A percentile compares a stretch with the other conserved stretches of the same genome.
Evolutionary conservation across 1,140 invertebrate species (phyloP).

Genomic region (Cyrtorhinus lividipennis): DNA sequence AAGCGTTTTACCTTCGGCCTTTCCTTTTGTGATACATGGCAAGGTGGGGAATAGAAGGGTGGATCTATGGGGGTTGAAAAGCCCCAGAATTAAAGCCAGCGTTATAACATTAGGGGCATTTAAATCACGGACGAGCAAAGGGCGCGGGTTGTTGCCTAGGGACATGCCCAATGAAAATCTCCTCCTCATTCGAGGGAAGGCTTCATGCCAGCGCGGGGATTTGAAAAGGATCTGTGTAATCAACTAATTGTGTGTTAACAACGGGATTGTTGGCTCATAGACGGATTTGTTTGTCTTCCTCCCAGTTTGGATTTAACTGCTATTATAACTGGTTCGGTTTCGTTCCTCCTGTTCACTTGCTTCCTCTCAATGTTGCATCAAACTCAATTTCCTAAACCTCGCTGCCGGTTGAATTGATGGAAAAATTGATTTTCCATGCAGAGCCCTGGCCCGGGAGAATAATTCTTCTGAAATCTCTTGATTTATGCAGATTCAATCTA

Average conservation of each 20-base stretch:
- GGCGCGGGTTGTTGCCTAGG: background rate
- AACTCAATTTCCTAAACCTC: background rate
- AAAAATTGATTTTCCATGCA: background rate
- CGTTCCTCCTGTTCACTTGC: background rate
- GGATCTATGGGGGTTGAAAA: constrained; percentile 3
- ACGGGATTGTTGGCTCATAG: background rate
- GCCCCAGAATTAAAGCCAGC: constrained; percentile 11
- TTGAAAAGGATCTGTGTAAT: constrained; percentile 16
- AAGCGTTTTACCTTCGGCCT: constrained; percentile 6
- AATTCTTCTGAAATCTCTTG: background rate
- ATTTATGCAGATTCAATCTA: background rate
- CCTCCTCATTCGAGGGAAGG: background rate
- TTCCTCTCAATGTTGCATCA: background rate
- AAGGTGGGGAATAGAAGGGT: background rate
- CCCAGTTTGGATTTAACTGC: background rate
- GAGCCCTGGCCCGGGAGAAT: background rate
- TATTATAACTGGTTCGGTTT: background rate
- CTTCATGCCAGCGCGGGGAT: too few relatives aligned
- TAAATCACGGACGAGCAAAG: background rate
- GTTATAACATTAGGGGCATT: background rate
- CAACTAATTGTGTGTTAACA: constrained; percentile 18
- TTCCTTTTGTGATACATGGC: background rate
- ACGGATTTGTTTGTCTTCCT: background rate
- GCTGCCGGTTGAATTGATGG: background rate
- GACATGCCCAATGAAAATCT: background rate